These are phyloP conservation scores for Hemiscyllium ocellatum DNA, from an alignment of 2,113 vertebrate species.

Conservation along the genomic window DNA sequence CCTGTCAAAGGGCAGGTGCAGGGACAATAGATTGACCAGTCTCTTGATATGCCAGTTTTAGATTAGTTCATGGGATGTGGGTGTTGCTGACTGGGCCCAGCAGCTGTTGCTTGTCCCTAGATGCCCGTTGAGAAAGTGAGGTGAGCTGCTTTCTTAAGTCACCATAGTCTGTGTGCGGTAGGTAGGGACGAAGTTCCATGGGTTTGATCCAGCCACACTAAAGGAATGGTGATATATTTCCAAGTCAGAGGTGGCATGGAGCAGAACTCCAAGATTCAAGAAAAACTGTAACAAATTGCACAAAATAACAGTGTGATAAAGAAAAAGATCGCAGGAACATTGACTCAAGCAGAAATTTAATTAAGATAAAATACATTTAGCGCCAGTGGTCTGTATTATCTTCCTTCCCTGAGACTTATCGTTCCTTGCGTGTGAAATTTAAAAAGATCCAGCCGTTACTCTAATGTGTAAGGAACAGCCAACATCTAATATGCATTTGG, in stretches of 20 bases:
- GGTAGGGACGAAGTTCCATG: too few relatives aligned
- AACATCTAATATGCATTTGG: neutral
- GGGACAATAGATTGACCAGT: neutral
- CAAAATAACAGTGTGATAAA: neutral
- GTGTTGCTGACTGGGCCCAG: too few relatives aligned
- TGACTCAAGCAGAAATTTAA: neutral
- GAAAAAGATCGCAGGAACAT: neutral
- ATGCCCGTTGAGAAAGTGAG: too few relatives aligned
- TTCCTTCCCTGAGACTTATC: neutral
- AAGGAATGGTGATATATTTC: too few relatives aligned
- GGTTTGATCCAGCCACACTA: too few relatives aligned
- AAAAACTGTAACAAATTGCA: neutral
- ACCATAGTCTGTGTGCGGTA: too few relatives aligned
- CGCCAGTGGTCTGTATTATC: neutral
- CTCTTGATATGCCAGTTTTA: neutral
- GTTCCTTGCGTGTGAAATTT: neutral
- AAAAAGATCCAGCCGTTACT: neutral
- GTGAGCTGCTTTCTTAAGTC: too few relatives aligned
- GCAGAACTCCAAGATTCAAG: neutral
- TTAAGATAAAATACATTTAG: neutral
- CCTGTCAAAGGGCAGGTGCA: neutral
- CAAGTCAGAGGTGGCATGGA: too few relatives aligned
- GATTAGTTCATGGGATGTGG: too few relatives aligned
- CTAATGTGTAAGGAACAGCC: neutral
- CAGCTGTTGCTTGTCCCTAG: too few relatives aligned